Evolutionary conservation across 2,888 invertebrate genomes (phyloP).

Genomic region (Morpho deidamia): DNA sequence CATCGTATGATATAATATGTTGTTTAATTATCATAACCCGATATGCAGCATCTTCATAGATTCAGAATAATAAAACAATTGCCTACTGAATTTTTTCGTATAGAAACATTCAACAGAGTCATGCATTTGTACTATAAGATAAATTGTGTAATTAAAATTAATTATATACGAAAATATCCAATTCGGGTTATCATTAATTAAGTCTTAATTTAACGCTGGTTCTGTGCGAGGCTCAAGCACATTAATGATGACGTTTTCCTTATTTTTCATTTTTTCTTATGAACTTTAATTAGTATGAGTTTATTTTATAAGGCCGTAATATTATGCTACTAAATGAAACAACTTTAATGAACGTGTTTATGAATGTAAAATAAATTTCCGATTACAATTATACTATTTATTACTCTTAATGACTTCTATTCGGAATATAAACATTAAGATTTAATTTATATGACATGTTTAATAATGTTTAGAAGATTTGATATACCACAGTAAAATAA

Average conservation of each 20-base stretch:
- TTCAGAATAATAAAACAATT: not conserved
- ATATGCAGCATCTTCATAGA: no score
- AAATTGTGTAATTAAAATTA: slow-evolving; percentile 23
- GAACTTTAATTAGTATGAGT: slow-evolving; percentile 20
- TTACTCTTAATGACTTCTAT: not conserved
- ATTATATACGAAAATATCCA: slow-evolving; percentile 20
- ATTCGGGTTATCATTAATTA: slow-evolving; percentile 26
- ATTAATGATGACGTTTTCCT: slow-evolving; percentile 17
- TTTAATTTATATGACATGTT: not conserved
- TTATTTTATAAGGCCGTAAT: slow-evolving; percentile 15
- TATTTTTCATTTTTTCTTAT: slow-evolving; percentile 22
- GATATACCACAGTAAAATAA: not conserved
- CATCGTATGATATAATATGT: no score
- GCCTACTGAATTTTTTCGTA: slow-evolving; percentile 1
- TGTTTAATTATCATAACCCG: no score
- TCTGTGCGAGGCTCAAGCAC: slow-evolving; percentile 13
- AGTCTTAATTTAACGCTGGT: slow-evolving; percentile 20
- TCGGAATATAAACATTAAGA: not conserved
- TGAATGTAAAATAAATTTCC: slow-evolving; percentile 7
- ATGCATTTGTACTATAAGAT: slow-evolving; percentile 11
- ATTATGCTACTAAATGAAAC: slow-evolving; percentile 11
- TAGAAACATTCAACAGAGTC: not conserved
- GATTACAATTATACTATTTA: slow-evolving; percentile 7
- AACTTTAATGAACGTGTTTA: slow-evolving; percentile 16
- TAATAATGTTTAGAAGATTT: not conserved